Evolutionary conservation across 2,797 vertebrate species (phyloP), one percentile per base, ranked within the genome.

Genomic region (Podarcis siculus): DNA sequence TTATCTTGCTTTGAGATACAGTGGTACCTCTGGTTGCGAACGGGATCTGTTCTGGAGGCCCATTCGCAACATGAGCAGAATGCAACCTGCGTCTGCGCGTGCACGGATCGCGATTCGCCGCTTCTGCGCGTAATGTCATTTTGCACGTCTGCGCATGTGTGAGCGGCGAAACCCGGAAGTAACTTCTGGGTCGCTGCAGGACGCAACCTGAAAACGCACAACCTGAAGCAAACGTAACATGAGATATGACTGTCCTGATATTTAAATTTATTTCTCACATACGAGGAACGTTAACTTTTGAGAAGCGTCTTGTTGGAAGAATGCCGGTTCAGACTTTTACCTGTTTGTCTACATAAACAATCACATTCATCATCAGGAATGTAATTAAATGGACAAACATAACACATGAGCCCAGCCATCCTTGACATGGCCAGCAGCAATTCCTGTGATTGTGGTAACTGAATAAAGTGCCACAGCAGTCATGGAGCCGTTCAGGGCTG

Each of bases 271-370:
- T 88, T 90, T 85, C 32, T 17, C 37, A 73, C 71, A 86, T 89
- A 64, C 42, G 83, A 87, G 89, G 85, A 90, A 91, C 25, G 3
- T 92, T 93, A 93, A 94, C 90, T 89, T 89, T 93, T 93, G 90
- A 69, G 30, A 90, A 75, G 8, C 19, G 89, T 91, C 90, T 89
- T 89, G 86, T 85, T 76, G 84, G 88, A 67, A n/a, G 79, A 23
- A 88, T 8, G 23, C 71, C 17, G 9, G 12, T 19, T 42, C 27
- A 42, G 17, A 21, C 23, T 37, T 64, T 55, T 55, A 55, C 49
- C 3, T 35, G 30, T 72, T 21, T 72, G 71, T 58, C 49, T 27
- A 39, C 0, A 4, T 64, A 10, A 73, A 21, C 72, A 75, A 39
- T 19, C 32, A 12, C 55, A 64, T 58, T 30, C 27, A 66, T 45